A percentile compares a stretch with the other conserved stretches of the same genome.
Conservation (phyloP, 2,113 vertebrate genomes). For the Bombycilla garrulus region DNA sequence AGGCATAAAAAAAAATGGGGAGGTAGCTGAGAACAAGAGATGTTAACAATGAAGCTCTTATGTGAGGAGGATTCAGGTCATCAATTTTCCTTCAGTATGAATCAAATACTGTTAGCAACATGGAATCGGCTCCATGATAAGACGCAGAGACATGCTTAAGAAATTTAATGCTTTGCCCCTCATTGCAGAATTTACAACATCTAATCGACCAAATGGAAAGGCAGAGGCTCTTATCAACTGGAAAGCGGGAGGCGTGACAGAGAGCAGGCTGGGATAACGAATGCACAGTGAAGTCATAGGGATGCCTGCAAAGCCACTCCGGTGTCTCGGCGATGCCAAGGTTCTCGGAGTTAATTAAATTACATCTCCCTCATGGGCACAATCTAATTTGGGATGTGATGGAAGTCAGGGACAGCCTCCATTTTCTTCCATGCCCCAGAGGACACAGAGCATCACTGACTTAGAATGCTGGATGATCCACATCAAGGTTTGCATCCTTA, state of each 20-base stretch:
- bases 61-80: conserved; percentile 48
- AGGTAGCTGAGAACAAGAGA: not conserved
- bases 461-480: not conserved
- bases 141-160: not conserved
- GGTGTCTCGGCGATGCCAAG: not conserved
- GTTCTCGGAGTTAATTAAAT: conserved; percentile 16
- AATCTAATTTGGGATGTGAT: conserved; percentile 25
- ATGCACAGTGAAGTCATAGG: conserved; percentile 71
- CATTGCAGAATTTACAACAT: conserved; percentile 63
- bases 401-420: not conserved
- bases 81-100: conserved; percentile 58
- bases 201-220: conserved; percentile 72
- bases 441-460: not conserved
- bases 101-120: conserved; percentile 55
- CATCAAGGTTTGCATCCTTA: not conserved
- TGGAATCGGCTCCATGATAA: conserved; percentile 1
- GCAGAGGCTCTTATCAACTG: conserved; percentile 64
- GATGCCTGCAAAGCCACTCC: conserved; percentile 23
- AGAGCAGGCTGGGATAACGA: conserved; percentile 51
- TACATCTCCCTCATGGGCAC: not conserved
- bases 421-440: not conserved
- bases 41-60: conserved; percentile 42
- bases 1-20: not conserved
- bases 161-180: conserved; percentile 37
- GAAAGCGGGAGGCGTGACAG: conserved; percentile 37